Evolutionary conservation across 1,140 invertebrate species (phyloP).

Genomic region (Bombus confusus): DNA sequence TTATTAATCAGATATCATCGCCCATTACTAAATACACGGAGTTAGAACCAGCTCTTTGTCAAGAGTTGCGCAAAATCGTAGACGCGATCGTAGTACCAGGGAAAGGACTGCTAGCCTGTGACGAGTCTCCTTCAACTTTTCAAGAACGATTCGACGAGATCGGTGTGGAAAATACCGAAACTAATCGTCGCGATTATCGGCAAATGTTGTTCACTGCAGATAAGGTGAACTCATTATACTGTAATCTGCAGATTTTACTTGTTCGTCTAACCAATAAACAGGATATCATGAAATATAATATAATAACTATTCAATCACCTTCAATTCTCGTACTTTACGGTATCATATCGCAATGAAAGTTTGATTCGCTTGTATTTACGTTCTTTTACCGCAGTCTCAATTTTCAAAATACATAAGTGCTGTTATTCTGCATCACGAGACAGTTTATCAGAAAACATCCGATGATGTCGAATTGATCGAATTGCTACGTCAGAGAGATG

Average conservation of each 20-base stretch:
- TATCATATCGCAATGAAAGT: background rate
- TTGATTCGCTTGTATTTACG: slow-evolving; percentile 7
- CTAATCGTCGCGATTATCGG: slow-evolving; percentile 91
- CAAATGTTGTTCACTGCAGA: slow-evolving; percentile 96
- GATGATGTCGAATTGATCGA: slow-evolving; percentile 92
- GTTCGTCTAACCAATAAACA: background rate
- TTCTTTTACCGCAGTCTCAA: slow-evolving; percentile 29
- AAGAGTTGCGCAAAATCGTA: slow-evolving; percentile 94
- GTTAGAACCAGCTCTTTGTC: slow-evolving; percentile 92
- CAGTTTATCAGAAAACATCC: slow-evolving; percentile 96
- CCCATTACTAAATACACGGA: slow-evolving; percentile 77
- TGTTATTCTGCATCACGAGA: slow-evolving; percentile 98
- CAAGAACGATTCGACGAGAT: slow-evolving; percentile 92
- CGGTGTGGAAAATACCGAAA: slow-evolving; percentile 92
- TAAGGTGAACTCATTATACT: slow-evolving; percentile 79
- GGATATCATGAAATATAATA: background rate
- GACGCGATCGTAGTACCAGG: slow-evolving; percentile 93
- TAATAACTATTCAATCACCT: background rate
- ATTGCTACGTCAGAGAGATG: slow-evolving; percentile 91
- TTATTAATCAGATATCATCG: slow-evolving; percentile 39
- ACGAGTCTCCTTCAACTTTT: slow-evolving; percentile 94
- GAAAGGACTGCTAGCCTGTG: slow-evolving; percentile 94
- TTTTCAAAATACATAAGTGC: slow-evolving; percentile 89
- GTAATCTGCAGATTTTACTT: background rate
- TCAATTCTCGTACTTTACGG: background rate